Evolutionary conservation across 2,888 invertebrate genomes (phyloP).

Genomic region (Ectemnius cavifrons): DNA sequence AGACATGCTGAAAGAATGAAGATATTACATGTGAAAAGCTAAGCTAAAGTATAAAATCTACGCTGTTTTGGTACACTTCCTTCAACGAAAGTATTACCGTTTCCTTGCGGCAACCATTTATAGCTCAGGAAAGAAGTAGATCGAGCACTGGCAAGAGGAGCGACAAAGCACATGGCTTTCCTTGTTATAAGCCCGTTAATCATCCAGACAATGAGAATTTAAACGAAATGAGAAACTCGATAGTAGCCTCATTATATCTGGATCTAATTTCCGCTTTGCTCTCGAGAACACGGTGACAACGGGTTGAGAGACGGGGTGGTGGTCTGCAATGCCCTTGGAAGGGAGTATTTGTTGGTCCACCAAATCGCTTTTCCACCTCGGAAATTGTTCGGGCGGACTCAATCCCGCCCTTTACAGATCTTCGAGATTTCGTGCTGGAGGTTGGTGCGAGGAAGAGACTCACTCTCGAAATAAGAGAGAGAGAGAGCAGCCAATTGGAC

Average conservation of each 20-base stretch:
- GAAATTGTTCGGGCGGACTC: slow-evolving; percentile 36
- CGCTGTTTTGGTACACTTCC: neutral
- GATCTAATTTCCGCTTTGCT: slow-evolving; percentile 1
- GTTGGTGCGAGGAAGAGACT: too few relatives aligned
- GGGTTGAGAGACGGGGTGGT: slow-evolving; percentile 6
- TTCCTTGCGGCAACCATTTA: neutral
- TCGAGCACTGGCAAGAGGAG: neutral
- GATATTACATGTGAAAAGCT: too few relatives aligned
- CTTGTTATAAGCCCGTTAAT: slow-evolving; percentile 5
- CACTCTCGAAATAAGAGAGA: too few relatives aligned
- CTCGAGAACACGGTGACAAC: neutral
- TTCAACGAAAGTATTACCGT: neutral
- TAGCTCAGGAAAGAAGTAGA: neutral
- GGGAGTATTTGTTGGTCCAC: slow-evolving; percentile 32
- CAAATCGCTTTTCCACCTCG: slow-evolving; percentile 34
- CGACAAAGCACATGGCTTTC: neutral
- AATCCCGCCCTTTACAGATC: slow-evolving; percentile 17
- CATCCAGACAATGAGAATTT: neutral
- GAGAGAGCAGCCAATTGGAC: too few relatives aligned
- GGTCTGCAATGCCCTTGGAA: slow-evolving; percentile 12
- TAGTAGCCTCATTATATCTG: slow-evolving; percentile 17
- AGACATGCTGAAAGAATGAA: too few relatives aligned
- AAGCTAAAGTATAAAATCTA: too few relatives aligned
- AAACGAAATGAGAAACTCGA: slow-evolving; percentile 25
- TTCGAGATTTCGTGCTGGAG: slow-evolving; percentile 13